Evolutionary conservation across 1,140 invertebrate species (phyloP).

Genomic region (Gonatopus flavifemur): DNA sequence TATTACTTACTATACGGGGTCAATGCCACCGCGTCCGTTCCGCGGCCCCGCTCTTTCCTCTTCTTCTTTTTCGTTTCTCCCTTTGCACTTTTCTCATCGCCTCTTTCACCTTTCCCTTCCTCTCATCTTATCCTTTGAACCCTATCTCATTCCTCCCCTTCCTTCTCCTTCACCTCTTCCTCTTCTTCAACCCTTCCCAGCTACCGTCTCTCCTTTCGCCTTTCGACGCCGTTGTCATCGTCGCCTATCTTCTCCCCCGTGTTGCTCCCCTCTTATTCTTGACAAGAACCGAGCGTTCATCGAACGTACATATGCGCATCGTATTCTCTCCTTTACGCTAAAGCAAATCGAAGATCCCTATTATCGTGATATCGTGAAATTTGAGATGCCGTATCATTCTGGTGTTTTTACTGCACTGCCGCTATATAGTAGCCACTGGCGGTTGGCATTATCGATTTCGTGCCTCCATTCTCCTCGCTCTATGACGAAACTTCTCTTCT

Average conservation of each 20-base stretch:
- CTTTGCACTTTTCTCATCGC: conserved; percentile 18
- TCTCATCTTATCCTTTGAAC: conserved; percentile 9
- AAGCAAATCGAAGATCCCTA: too few relatives aligned
- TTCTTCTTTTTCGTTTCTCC: conserved; percentile 30
- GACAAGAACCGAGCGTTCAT: too few relatives aligned
- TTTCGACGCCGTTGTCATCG: conserved; percentile 7
- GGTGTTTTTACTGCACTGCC: too few relatives aligned
- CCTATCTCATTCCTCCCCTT: conserved; percentile 6
- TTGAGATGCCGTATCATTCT: too few relatives aligned
- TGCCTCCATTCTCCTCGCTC: too few relatives aligned
- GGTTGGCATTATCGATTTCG: too few relatives aligned
- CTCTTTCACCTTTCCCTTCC: conserved; percentile 19
- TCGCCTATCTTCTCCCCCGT: conserved; percentile 13
- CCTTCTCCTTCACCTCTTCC: conserved; percentile 12
- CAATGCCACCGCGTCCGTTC: conserved; percentile 48
- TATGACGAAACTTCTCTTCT: too few relatives aligned
- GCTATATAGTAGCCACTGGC: too few relatives aligned
- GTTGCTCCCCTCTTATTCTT: conserved; percentile 9
- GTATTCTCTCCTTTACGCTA: too few relatives aligned
- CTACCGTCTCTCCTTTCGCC: background rate
- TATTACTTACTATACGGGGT: conserved; percentile 50
- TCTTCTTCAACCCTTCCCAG: background rate
- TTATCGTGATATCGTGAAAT: too few relatives aligned
- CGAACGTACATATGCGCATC: too few relatives aligned
- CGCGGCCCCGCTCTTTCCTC: conserved; percentile 45